Conservation (phyloP, 2,797 vertebrate genomes). For the Cheirogaleus major region DNA sequence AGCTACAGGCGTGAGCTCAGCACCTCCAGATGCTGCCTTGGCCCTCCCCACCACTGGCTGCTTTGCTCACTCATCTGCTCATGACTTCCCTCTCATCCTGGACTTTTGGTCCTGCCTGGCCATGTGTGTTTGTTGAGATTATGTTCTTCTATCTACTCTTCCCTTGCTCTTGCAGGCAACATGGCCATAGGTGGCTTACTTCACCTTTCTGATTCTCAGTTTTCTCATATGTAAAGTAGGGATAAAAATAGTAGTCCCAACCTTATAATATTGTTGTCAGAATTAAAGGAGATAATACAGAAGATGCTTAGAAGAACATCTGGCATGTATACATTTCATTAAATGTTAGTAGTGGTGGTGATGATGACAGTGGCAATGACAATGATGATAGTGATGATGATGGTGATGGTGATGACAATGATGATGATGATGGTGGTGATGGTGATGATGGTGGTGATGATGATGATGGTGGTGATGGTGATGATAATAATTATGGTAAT, state of each 20-base stretch:
- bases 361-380: background rate
- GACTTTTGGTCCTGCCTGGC: background rate
- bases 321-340: background rate
- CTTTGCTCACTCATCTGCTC: background rate
- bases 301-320: background rate
- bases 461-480: background rate
- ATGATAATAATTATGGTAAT: too few relatives aligned
- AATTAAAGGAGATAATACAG: background rate
- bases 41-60: too few relatives aligned
- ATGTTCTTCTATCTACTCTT: background rate
- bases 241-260: background rate
- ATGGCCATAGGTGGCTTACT: background rate
- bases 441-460: background rate
- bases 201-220: background rate
- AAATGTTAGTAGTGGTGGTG: too few relatives aligned
- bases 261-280: background rate
- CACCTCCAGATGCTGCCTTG: background rate
- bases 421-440: background rate
- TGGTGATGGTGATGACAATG: background rate
- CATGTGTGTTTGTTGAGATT: background rate
- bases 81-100: background rate
- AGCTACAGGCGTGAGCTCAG: background rate
- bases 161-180: background rate
- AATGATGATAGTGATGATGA: too few relatives aligned
- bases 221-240: background rate